Evolutionary conservation across 2,888 invertebrate species (phyloP), one percentile per base, ranked within the genome.

Genomic region (Tachystola acroxantha): DNA sequence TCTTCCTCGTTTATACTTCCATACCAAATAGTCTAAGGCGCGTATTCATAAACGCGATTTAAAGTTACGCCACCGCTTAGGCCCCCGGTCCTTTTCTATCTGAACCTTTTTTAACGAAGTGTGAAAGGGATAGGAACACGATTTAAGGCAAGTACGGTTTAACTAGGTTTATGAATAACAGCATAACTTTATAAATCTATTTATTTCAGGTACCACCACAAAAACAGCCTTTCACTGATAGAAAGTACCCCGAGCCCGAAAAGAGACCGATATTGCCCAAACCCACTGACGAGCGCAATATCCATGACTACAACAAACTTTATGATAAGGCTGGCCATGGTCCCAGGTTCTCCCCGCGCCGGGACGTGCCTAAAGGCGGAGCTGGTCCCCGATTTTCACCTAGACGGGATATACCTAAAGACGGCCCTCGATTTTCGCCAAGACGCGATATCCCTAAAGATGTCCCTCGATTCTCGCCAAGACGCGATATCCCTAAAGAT

Each of bases 161-260:
- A n/a, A n/a, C n/a, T n/a, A n/a, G n/a, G n/a, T n/a, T n/a, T n/a
- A n/a, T n/a, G n/a, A n/a, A n/a, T n/a, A n/a, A n/a, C n/a, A n/a
- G n/a, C n/a, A n/a, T n/a, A n/a, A n/a, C n/a, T n/a, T n/a, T n/a
- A n/a, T n/a, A n/a, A n/a, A n/a, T n/a, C n/a, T n/a, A n/a, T n/a
- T n/a, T n/a, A n/a, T n/a, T n/a, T n/a, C n/a, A 63, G 58, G 37
- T 32, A 0, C 50, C 46, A n/a, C 45, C 45, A 25, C 12, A 44
- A 4, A 64, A 64, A 39, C 43, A 47, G 10, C 7, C 36, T 0
- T 39, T 37, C 32, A 3, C 22, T 2, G 57, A 57, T 2, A 51
- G 59, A 11, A 47, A 46, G 19, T 60, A 55, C 33, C 39, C 45
- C 1, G 49, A 44, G 3, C 2, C 34, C 1, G 58, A 61, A 9